Evolutionary conservation across 2,113 vertebrate species (phyloP), one percentile per base, ranked within the genome.

Genomic region (Crotalus viridis): DNA sequence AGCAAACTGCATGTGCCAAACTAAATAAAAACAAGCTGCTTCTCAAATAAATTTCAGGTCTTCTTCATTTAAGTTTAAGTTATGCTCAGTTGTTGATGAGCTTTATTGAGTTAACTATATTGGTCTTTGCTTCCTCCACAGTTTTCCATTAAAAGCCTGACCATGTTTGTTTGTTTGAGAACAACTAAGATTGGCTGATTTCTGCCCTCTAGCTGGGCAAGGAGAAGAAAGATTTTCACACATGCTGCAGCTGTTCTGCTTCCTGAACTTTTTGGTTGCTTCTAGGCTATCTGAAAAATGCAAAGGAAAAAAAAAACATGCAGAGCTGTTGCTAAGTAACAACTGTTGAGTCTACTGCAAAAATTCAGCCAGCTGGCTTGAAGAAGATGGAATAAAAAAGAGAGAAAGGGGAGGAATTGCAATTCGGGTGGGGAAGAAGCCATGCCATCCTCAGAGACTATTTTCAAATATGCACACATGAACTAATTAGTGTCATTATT

Each of bases 241-340:
- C n/a, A 7, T 8, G 33, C n/a, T 33, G 54, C 43, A 91, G 55
- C 55, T 51, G 39, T 59, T 91, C 48, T 22, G 33, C 15, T 74
- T 64, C 1, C 26, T 52, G 17, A 48, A 17, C 85, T 88, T 52
- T 52, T 33, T 92, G 88, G 57, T 51, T 92, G 91, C 85, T 92
- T 52, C 91, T 61, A 54, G 19, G 9, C 46, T 88, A 87, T 88
- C 26, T 88, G 91, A 54, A 92, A 88, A 91, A 59, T 87, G 5
- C 69, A 81, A 74, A 74, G 43, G 24, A 13, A 21, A 1, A 19
- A 57, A 87, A 59, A 48, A 64, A 21, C 28, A 88, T 52, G 39
- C 5, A 33, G 57, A 22, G 46, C 56, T 91, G 91, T 92, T 92
- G 91, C 91, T 92, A 88, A 92, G 91, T 43, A 92, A 92, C 91